These are phyloP conservation scores for Microcebus griseorufus DNA, from an alignment of 2,113 vertebrate genomes.

Conservation along the genomic window DNA sequence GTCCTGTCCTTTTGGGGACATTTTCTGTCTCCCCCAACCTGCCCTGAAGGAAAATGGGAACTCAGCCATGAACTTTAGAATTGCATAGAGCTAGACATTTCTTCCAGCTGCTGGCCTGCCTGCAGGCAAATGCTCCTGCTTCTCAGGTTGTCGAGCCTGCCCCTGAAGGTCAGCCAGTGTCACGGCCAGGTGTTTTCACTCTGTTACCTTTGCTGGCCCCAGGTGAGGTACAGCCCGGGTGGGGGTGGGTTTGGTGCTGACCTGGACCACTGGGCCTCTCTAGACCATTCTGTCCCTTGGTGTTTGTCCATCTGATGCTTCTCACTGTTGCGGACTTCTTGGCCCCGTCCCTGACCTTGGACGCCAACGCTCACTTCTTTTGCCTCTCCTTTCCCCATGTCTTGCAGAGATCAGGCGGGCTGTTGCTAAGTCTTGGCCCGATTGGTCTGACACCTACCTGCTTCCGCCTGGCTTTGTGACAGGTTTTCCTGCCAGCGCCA, in stretches of 20 bases:
- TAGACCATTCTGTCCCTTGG: background rate
- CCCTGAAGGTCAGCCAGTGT: background rate
- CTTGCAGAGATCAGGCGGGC: background rate
- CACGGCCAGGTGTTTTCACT: background rate
- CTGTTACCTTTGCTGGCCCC: background rate
- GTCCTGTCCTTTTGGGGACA: background rate
- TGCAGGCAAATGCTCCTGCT: background rate
- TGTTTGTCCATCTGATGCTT: fast-evolving
- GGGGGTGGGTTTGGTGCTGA: background rate
- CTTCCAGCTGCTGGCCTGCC: background rate
- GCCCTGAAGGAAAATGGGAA: background rate
- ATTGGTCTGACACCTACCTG: fast-evolving
- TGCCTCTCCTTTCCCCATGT: background rate
- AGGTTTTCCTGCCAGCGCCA: background rate
- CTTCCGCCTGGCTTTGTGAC: background rate
- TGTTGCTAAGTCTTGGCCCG: background rate
- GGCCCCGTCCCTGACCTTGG: fast-evolving
- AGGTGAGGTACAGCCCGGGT: background rate
- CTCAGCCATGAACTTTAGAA: background rate
- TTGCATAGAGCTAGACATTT: background rate
- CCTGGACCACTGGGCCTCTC: background rate
- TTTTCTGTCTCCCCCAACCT: background rate
- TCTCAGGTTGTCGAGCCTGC: background rate
- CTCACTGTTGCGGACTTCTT: background rate
- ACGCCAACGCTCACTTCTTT: fast-evolving